Evolutionary conservation across 2,113 vertebrate species (phyloP), one percentile per base, ranked within the genome.

Genomic region (Lipotes vexillifer): DNA sequence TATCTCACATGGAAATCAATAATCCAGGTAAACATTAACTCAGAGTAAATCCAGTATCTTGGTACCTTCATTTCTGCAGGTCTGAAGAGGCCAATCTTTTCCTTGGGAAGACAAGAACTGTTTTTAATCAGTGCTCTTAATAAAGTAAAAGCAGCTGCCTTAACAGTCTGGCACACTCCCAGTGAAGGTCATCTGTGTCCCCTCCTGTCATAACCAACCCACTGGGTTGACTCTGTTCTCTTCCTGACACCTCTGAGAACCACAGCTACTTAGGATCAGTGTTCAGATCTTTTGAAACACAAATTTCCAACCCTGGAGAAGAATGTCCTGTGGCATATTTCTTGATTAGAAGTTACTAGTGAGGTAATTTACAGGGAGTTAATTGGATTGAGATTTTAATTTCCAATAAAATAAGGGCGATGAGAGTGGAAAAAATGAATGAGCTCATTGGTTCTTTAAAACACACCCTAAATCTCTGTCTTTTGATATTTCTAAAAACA

Each of bases 11-110:
- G 55, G 61, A 77, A 78, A 96, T 97, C 96, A 66, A 96, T 97
- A 97, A 85, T 82, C 94, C 77, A 96, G 96, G 92, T 94, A 96
- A 97, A 97, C 88, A 92, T 97, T 96, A 87, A 96, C 92, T 94
- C 2, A 0, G n/a, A 94, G 72, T 63, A 83, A 94, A 97, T 77
- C 65, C 44, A 8, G 44, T 29, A 6, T 89, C 89, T 88, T 38
- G 77, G 71, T 72, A 69, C 55, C 49, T 86, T 95, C 8, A 23
- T 82, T 87, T 65, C 84, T 94, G 59, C 46, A 41, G 49, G 4
- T 41, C 90, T 74, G 46, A 88, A 61, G 85, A 97, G 75, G 44
- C 49, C 33, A 78, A 12, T 88, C 83, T 72, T 81, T 80, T 84
- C 25, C 71, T 63, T 69, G 49, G 9, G 21, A 66, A 46, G 14